Percentiles rank a stretch among this genome's conserved stretches.
Evolutionary conservation across 2,797 vertebrate genomes (phyloP).

Genomic region (Betta splendens): DNA sequence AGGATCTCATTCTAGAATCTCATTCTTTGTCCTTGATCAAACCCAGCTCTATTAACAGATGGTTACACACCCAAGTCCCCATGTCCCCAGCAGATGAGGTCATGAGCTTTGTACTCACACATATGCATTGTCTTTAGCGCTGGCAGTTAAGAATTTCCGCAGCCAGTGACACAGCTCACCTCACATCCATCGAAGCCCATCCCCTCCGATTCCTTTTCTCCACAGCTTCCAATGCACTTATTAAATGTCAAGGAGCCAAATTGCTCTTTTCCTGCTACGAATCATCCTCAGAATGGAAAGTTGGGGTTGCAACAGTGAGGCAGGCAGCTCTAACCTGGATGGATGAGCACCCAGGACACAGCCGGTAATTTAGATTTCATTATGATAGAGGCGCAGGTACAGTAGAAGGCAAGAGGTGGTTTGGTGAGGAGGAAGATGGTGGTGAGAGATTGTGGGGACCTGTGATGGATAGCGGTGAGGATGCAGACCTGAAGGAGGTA

Average conservation of each 20-base stretch:
- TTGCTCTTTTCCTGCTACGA: slow-evolving; percentile 25
- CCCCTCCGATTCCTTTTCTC: slow-evolving; percentile 8
- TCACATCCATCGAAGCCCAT: slow-evolving; percentile 1
- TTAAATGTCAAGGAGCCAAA: slow-evolving; percentile 62
- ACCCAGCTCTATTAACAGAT: slow-evolving; percentile 9
- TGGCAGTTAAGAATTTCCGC: slow-evolving; percentile 12
- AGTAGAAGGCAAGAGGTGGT: slow-evolving; percentile 38
- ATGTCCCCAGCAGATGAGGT: slow-evolving; percentile 13
- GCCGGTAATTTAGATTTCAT: slow-evolving; percentile 76
- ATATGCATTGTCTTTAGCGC: background rate
- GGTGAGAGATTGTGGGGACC: slow-evolving; percentile 22
- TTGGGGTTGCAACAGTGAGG: slow-evolving; percentile 14
- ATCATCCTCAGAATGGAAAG: slow-evolving; percentile 22
- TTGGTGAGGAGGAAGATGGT: slow-evolving; percentile 18
- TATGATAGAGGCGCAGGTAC: slow-evolving; percentile 68
- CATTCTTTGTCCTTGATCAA: slow-evolving; percentile 13
- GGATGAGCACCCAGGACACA: slow-evolving; percentile 56
- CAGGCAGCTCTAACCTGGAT: slow-evolving; percentile 38
- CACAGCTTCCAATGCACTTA: slow-evolving; percentile 37
- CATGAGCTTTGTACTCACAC: slow-evolving; percentile 10
- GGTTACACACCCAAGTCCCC: slow-evolving; percentile 12
- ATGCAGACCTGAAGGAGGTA: slow-evolving; percentile 13
- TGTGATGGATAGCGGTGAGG: slow-evolving; percentile 42
- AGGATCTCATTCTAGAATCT: too few relatives aligned
- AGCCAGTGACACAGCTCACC: slow-evolving; percentile 27